These are phyloP conservation scores for Sesamia nonagrioides DNA, from an alignment of 1,140 invertebrate species.

Conservation along the genomic window DNA sequence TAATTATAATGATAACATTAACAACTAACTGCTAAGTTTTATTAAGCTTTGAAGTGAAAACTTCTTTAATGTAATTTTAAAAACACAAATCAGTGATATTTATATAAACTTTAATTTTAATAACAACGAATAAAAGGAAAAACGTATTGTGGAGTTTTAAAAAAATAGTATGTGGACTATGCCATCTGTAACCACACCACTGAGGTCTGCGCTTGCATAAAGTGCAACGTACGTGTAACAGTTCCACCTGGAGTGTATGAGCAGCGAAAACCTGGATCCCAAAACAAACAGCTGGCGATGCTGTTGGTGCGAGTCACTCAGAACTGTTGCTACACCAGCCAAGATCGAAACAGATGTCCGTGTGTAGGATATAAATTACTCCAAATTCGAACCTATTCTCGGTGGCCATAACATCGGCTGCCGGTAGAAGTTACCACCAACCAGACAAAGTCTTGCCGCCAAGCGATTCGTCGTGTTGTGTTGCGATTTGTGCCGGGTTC, in stretches of 20 bases:
- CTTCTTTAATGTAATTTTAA: no score
- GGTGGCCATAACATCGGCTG: no score
- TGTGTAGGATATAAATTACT: slow-evolving; percentile 53
- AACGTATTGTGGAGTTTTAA: slow-evolving; percentile 19
- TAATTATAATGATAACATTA: no score
- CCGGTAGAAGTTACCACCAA: no score
- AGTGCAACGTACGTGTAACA: slow-evolving; percentile 72
- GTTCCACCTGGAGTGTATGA: slow-evolving; percentile 75
- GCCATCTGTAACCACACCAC: slow-evolving; percentile 70
- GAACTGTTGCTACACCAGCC: slow-evolving; percentile 37
- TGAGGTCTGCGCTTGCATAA: slow-evolving; percentile 72
- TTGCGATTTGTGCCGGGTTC: no score
- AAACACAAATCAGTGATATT: no score
- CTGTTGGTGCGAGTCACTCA: slow-evolving; percentile 60
- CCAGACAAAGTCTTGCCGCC: no score
- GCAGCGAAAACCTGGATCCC: slow-evolving; percentile 66
- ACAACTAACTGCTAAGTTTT: no score
- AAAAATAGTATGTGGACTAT: slow-evolving; percentile 65
- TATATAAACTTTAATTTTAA: no score
- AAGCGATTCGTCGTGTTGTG: no score
- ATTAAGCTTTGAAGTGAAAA: no score
- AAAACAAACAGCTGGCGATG: slow-evolving; percentile 71
- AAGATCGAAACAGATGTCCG: slow-evolving; percentile 51
- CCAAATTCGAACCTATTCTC: no score
- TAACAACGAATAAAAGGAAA: slow-evolving; percentile 28